Conservation (phyloP, 37 sponge, comb jelly and placozoan species). For the Agelas oroides region DNA sequence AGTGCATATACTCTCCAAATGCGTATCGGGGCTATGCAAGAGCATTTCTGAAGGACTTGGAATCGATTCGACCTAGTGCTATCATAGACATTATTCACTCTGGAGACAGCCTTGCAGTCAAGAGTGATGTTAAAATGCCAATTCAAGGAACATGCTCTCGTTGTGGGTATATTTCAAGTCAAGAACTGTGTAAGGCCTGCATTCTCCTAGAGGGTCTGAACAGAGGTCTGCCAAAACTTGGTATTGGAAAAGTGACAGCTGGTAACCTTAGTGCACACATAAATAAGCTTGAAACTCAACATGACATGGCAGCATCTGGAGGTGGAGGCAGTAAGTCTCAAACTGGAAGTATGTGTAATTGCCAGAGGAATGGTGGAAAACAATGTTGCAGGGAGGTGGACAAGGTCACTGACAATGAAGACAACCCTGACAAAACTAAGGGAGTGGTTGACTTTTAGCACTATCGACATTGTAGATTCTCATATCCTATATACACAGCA, state of each 20-base stretch:
- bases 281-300: constrained; percentile 42
- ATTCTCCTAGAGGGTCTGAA: constrained; percentile 94
- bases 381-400: not conserved
- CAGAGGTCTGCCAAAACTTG: constrained; percentile 89
- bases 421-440: too few species aligned
- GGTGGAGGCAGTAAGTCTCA: too few species aligned
- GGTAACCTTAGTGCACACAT: constrained; percentile 55
- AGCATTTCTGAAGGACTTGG: constrained; percentile 93
- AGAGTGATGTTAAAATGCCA: constrained; percentile 89
- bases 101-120: constrained; percentile 88
- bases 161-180: constrained; percentile 97
- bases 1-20: constrained; percentile 98
- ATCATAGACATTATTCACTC: constrained; percentile 97
- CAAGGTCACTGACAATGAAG: too few species aligned
- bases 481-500: too few species aligned
- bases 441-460: too few species aligned
- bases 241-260: constrained; percentile 85
- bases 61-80: constrained; percentile 79
- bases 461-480: too few species aligned
- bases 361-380: not conserved
- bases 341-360: not conserved
- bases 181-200: constrained; percentile 97
- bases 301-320: not conserved
- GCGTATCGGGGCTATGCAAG: constrained; percentile 97
- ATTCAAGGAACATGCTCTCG: constrained; percentile 78